Evolutionary conservation across 2,113 vertebrate species (phyloP).

Genomic region (Shinisaurus crocodilurus): DNA sequence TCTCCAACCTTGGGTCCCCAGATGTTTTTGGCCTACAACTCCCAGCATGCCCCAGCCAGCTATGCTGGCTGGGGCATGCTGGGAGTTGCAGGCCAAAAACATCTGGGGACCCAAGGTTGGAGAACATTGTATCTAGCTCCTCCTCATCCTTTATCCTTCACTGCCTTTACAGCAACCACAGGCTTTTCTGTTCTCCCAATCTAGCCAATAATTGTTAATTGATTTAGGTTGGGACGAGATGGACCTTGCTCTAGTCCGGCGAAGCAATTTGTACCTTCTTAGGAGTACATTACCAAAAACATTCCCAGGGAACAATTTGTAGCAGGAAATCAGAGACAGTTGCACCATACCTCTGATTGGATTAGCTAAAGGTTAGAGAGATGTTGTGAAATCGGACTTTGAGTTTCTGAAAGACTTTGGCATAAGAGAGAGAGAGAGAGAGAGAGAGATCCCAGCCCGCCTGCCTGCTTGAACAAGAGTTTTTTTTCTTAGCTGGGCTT

Average conservation of each 20-base stretch:
- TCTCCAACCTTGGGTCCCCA: no score
- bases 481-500: neutral
- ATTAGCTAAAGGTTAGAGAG: neutral
- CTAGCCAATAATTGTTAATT: neutral
- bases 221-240: neutral
- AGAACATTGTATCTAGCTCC: no score
- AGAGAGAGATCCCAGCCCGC: neutral
- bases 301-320: no score
- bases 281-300: neutral
- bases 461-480: no score
- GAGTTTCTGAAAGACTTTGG: neutral
- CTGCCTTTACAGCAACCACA: neutral
- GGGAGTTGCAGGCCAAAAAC: no score
- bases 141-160: neutral
- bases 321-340: neutral
- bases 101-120: no score
- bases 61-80: no score
- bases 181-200: neutral
- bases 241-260: neutral
- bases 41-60: no score
- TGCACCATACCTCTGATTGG: neutral
- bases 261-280: neutral
- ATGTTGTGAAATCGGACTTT: neutral
- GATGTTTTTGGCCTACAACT: no score
- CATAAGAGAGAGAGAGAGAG: neutral